These are phyloP conservation scores for Argyrosomus japonicus DNA, from an alignment of 2,113 vertebrate species.

Conservation along the genomic window DNA sequence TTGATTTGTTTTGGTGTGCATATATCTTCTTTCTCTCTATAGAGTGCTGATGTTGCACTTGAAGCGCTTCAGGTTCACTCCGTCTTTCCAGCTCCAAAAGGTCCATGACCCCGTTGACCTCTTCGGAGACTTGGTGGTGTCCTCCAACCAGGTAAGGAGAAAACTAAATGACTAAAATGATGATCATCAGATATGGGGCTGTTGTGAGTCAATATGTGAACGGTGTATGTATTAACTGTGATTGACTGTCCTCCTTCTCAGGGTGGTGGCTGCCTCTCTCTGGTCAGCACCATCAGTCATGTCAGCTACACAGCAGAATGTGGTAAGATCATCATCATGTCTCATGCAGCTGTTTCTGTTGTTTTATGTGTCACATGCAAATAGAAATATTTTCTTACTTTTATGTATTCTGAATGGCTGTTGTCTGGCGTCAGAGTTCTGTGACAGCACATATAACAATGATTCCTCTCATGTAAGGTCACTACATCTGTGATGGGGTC, in stretches of 20 bases:
- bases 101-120: too few relatives aligned
- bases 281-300: neutral
- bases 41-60: constrained; percentile 43
- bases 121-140: too few relatives aligned
- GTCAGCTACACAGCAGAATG: neutral
- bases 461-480: too few relatives aligned
- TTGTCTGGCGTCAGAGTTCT: neutral
- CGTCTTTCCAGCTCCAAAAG: too few relatives aligned
- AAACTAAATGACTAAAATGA: neutral
- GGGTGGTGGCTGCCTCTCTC: neutral
- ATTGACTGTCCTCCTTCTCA: neutral
- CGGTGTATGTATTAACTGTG: neutral
- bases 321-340: neutral
- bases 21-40: neutral
- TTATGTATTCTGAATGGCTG: too few relatives aligned
- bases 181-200: too few relatives aligned
- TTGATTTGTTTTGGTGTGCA: neutral
- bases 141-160: too few relatives aligned
- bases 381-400: too few relatives aligned
- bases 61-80: constrained; percentile 10
- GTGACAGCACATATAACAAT: neutral
- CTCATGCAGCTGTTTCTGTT: too few relatives aligned
- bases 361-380: too few relatives aligned
- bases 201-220: neutral
- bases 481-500: constrained; percentile 32